These are phyloP conservation scores for Rotaria macrura DNA, from an alignment of 2,888 invertebrate species.

Conservation along the genomic window DNA sequence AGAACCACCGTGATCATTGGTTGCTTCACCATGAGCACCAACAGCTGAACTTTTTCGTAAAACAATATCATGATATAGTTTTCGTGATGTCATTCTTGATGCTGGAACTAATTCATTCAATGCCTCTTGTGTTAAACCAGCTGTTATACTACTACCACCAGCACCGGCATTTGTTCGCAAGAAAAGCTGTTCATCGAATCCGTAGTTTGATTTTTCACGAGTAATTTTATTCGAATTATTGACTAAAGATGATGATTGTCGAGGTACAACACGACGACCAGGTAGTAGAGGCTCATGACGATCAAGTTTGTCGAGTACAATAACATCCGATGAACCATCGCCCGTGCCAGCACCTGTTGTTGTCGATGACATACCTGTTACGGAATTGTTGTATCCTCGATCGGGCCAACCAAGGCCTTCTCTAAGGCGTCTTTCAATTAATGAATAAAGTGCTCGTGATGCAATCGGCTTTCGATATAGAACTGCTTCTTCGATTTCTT, in stretches of 20 bases:
- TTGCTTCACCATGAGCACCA: not conserved
- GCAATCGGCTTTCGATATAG: constrained; percentile 31
- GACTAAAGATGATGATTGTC: not conserved
- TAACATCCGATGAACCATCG: constrained; percentile 11
- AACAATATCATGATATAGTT: constrained; percentile 5
- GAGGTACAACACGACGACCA: not conserved
- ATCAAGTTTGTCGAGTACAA: not conserved
- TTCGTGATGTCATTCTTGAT: not conserved
- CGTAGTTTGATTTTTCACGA: not conserved
- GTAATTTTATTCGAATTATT: not conserved
- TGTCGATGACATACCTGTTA: not conserved
- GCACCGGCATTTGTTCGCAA: not conserved
- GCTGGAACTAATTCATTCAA: not conserved
- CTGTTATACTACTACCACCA: not conserved
- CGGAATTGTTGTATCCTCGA: constrained; percentile 18
- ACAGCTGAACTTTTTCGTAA: not conserved
- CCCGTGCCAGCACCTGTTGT: not conserved
- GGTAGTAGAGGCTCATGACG: not conserved
- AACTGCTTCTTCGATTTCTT: constrained; percentile 31
- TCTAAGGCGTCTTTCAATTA: constrained; percentile 29
- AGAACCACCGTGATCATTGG: not conserved
- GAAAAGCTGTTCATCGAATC: not conserved
- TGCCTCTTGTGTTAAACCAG: constrained; percentile 4
- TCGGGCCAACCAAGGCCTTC: constrained; percentile 30
- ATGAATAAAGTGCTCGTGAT: constrained; percentile 29